Evolutionary conservation across 2,113 vertebrate species (phyloP).

Genomic region (Tetraodon nigroviridis): DNA sequence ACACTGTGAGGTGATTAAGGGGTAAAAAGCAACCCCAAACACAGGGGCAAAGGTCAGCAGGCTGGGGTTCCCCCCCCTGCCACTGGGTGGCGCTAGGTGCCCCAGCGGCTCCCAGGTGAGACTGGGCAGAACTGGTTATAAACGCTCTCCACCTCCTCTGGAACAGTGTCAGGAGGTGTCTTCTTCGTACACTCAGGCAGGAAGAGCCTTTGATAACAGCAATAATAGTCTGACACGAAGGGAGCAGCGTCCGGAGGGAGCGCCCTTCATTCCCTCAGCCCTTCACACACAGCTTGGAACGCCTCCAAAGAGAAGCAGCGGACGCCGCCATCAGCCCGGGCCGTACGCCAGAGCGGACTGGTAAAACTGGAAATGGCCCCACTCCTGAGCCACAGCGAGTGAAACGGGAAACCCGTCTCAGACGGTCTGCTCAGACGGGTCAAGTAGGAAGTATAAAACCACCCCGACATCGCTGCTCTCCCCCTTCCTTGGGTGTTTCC

Average conservation of each 20-base stretch:
- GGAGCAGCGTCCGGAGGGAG: too few relatives aligned
- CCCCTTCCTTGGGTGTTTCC: slow-evolving; percentile 28
- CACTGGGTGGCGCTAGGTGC: not conserved
- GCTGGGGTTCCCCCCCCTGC: not conserved
- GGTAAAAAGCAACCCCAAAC: too few relatives aligned
- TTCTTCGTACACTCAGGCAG: too few relatives aligned
- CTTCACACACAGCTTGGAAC: too few relatives aligned
- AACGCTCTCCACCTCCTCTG: too few relatives aligned
- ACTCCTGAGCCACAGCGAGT: not conserved
- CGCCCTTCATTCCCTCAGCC: too few relatives aligned
- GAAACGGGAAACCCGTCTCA: not conserved
- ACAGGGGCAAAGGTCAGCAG: not conserved
- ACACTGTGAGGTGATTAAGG: not conserved
- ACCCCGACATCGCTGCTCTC: slow-evolving; percentile 31
- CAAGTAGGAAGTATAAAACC: slow-evolving; percentile 10
- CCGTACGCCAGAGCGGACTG: not conserved
- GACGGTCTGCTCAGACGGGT: not conserved
- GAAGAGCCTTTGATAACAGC: too few relatives aligned
- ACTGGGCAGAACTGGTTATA: too few relatives aligned
- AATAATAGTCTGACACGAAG: too few relatives aligned
- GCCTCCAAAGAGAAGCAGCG: too few relatives aligned
- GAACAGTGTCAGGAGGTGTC: too few relatives aligned
- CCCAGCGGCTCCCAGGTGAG: not conserved
- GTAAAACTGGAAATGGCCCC: not conserved
- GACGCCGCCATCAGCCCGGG: too few relatives aligned